Evolutionary conservation across 2,888 invertebrate genomes (phyloP).

Genomic region (Leucania comma): DNA sequence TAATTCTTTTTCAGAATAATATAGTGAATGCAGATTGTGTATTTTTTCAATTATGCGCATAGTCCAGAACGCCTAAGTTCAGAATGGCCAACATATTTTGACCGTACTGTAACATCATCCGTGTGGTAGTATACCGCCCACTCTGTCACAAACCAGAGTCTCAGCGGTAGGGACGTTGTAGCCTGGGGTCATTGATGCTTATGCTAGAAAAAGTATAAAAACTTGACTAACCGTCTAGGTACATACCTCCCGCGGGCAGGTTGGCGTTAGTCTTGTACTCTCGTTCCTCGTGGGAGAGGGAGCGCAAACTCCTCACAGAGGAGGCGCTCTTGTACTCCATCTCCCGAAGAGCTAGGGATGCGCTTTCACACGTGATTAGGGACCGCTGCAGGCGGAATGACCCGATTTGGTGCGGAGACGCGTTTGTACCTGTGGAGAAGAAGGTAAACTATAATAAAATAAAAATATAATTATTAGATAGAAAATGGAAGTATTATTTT

Average conservation of each 20-base stretch:
- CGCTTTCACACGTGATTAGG: constrained; percentile 87
- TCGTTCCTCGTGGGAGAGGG: constrained; percentile 90
- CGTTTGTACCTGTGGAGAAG: constrained; percentile 87
- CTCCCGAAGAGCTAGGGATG: constrained; percentile 84
- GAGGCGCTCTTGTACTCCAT: constrained; percentile 91
- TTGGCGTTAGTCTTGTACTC: constrained; percentile 92
- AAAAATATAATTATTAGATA: too few species aligned
- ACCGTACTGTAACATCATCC: not conserved
- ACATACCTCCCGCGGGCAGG: constrained; percentile 85
- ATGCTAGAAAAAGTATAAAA: constrained; percentile 8
- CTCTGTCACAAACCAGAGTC: not conserved
- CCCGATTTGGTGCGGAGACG: constrained; percentile 92
- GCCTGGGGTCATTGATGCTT: not conserved
- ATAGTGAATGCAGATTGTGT: too few species aligned
- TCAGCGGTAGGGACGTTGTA: not conserved
- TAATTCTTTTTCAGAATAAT: too few species aligned
- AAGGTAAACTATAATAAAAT: not conserved
- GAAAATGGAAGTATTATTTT: too few species aligned
- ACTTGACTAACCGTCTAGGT: constrained; percentile 48
- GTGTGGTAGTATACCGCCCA: not conserved
- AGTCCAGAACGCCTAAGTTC: too few species aligned
- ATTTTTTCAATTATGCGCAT: too few species aligned
- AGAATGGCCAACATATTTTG: too few species aligned
- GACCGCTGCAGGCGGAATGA: constrained; percentile 94
- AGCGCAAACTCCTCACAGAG: constrained; percentile 89